Evolutionary conservation across 2,113 vertebrate genomes (phyloP), one percentile per base, ranked within the genome.

Genomic region (Sinosuthora webbiana): DNA sequence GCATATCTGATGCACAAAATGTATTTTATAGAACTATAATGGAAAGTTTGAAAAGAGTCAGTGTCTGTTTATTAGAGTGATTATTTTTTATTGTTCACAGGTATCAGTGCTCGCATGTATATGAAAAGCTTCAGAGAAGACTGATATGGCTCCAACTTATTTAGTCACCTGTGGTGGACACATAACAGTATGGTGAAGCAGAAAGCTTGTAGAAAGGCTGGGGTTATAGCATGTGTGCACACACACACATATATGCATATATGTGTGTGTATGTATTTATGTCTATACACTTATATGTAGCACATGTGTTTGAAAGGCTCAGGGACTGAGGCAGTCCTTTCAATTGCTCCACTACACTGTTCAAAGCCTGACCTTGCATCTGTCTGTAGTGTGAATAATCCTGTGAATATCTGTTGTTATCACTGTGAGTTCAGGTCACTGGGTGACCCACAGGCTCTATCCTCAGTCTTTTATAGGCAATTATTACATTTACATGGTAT

Each of bases 211-310:
- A 47, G 24, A 42, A 91, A 64, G 28, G 42, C 69, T 69, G 1
- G 1, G 20, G 15, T 86, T 78, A 65, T 35, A 65, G 24, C 24
- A 22, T 8, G 9, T 69, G 41, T 33, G 16, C 39, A 41, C 15
- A 31, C 7, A 55, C 3, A 7, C 6, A 24, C 4, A 6, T 6
- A 13, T 7, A 33, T 4, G 8, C 9, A 31, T 8, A 0, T 49
- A 6, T 31, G 5, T 27, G 12, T 8, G 13, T 45, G 15, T 21
- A 6, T 25, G 6, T 45, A 13, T 55, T 33, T 39, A 28, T 56
- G 20, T 30, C 13, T 13, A 24, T 19, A 25, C 20, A 25, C 8
- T 31, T 27, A 12, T 0, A 17, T 52, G 56, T 13, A 50, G 27
- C 9, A 33, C 18, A 9, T 15, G 15, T 28, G 21, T 76, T 76